phyloP scores from a whole-genome alignment of 2,797 vertebrate species.

The Parauchenoglanis ngamensis region DNA sequence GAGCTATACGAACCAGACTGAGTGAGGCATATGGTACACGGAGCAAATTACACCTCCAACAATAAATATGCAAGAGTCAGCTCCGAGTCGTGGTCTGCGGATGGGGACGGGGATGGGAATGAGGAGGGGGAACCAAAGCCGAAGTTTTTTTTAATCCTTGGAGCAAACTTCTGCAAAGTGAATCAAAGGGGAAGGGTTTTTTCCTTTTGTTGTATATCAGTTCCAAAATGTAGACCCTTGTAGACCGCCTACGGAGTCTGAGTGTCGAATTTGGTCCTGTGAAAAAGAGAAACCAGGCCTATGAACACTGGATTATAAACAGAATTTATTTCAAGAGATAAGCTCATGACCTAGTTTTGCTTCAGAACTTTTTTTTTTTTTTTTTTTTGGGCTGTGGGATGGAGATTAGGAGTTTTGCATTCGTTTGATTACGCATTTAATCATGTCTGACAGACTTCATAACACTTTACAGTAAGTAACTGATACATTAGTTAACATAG shows the following conservation, averaged over 20 bases:
- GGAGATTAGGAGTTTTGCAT: neutral
- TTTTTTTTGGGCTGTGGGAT: neutral
- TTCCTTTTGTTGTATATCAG: neutral
- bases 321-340: neutral
- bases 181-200: neutral
- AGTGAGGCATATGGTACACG: conserved; percentile 19
- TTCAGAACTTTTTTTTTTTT: neutral
- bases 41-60: conserved; percentile 46
- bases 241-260: neutral
- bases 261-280: neutral
- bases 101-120: neutral
- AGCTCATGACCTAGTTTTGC: neutral
- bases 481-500: neutral
- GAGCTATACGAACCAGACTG: conserved; percentile 39
- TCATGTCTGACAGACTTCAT: neutral
- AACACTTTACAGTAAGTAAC: neutral
- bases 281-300: neutral
- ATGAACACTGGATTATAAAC: neutral
- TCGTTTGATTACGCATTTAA: neutral
- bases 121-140: neutral
- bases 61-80: conserved; percentile 44
- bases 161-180: neutral
- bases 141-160: neutral
- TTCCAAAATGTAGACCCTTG: neutral
- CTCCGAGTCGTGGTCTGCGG: conserved; percentile 23